Percentiles rank a stretch among this genome's conserved stretches.
Evolutionary conservation across 2,113 vertebrate species (phyloP).

Genomic region (Ceuthmochares aereus): DNA sequence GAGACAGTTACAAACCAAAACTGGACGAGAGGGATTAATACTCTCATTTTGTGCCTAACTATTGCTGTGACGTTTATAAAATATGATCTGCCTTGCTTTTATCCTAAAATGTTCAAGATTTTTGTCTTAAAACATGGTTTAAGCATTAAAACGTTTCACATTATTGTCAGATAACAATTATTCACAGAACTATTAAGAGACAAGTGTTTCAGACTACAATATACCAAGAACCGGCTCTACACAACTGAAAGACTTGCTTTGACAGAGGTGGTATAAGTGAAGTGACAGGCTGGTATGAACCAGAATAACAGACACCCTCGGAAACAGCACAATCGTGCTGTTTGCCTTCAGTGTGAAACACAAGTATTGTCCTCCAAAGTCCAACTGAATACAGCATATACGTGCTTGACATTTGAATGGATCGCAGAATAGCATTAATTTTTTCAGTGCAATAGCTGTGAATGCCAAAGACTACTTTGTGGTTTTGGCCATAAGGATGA

Average conservation of each 20-base stretch:
- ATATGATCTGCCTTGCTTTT: neutral
- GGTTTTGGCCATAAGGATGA: neutral
- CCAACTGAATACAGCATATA: neutral
- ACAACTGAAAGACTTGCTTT: neutral
- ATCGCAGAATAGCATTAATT: neutral
- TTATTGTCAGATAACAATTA: neutral
- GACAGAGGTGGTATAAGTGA: neutral
- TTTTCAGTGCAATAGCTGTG: neutral
- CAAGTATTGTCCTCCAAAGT: neutral
- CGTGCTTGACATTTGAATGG: neutral
- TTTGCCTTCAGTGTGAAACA: neutral
- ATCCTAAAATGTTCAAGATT: neutral
- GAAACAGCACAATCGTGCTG: neutral
- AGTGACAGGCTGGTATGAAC: accelerated
- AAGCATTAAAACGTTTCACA: neutral
- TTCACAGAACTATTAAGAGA: neutral
- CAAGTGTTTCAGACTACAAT: neutral
- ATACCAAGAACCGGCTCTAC: neutral
- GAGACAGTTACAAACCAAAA: neutral
- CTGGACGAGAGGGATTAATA: accelerated
- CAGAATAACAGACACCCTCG: neutral
- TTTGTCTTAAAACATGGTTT: neutral
- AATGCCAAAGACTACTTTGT: neutral
- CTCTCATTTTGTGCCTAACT: neutral
- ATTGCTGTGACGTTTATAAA: neutral